Percentiles rank a stretch among this genome's conserved stretches.
phyloP scores from a whole-genome alignment of 2,113 vertebrate species.

The Pseudois nayaur region DNA sequence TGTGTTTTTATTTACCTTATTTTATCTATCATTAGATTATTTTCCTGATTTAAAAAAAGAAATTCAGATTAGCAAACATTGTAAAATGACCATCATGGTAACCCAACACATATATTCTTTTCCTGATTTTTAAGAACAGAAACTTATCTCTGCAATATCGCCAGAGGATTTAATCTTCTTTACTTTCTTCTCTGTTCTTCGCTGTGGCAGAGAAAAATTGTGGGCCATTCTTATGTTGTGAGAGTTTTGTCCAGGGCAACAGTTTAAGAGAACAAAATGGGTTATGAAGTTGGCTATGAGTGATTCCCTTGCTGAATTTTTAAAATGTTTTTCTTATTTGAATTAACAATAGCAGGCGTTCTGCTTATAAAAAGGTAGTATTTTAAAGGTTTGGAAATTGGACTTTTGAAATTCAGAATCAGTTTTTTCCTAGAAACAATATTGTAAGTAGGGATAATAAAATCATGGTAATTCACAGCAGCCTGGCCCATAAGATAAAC shows the following conservation, averaged over 20 bases:
- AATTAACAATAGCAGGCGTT: not conserved
- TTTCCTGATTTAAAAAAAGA: not conserved
- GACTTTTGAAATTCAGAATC: slow-evolving; percentile 28
- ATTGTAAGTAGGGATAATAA: not conserved
- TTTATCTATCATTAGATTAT: slow-evolving; percentile 4
- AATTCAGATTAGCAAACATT: not conserved
- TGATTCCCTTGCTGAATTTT: not conserved
- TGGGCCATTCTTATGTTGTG: not conserved
- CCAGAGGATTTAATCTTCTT: not conserved
- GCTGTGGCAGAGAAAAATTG: not conserved
- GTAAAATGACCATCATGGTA: not conserved
- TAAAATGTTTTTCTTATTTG: not conserved
- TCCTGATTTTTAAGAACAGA: not conserved
- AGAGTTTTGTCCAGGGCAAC: not conserved
- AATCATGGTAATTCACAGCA: not conserved
- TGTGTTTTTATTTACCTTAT: not conserved
- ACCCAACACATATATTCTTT: not conserved
- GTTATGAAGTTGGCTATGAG: not conserved
- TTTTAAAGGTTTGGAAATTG: not conserved
- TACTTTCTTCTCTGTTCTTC: not conserved
- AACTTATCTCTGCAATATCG: not conserved
- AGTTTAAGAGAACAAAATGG: not conserved
- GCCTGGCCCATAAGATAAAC: not conserved
- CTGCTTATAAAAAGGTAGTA: not conserved
- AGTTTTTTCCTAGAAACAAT: not conserved